Base-by-base conservation (phyloP, 64 coral and sea anemone genomes). In the Stichodactyla mertensii region DNA sequence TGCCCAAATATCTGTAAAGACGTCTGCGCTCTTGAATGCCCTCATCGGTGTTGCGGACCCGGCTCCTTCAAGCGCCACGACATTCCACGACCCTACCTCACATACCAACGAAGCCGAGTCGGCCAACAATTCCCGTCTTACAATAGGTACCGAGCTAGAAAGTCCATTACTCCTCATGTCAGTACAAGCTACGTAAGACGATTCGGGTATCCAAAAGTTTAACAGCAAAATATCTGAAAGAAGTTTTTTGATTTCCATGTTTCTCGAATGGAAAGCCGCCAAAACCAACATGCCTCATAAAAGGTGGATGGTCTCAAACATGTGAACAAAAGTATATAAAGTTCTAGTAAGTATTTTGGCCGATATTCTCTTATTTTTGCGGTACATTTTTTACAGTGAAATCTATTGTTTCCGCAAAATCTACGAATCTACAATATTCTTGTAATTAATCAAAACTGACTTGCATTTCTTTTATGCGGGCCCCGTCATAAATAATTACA, bases 1-100 rank as follows among this genome's bases (percentile, higher is more conserved):
- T 97, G 94, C n/a, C 94, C 94, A 59, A 77, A 70, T 56, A 93
- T 97, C n/a, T 97, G 91, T 53, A 84, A 87, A 18, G 94, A 97
- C 59, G 91, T 97, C 16, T 97, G 94, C 74, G 94, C 94, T 2
- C 94, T 96, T 19, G 94, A 96, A 64, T 96, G 94, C 64, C 94
- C 94, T 16, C 94, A 96, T 84, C 89, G 94, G 36, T 97, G 94
- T 57, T 97, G 94, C 20, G 94, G 94, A 0, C 94, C 94, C 9
- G 94, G 94, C 20, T 97, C 94, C 60, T 57, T 93, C 8, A 97
- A 82, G 52, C 91, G 94, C 31, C 20, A 83, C 59, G 64, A 71
- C 13, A 80, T 97, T 14, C 58, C 85, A 10, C 80, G 56, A 64
- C 10, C 52, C 24, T 7, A 74, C n/a, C 22, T 27, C 6, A 26